Percentiles rank a stretch among this genome's conserved stretches.
phyloP scores from a whole-genome alignment of 37 sponge, comb jelly and placozoan species.

The Mnemiopsis leidyi region DNA sequence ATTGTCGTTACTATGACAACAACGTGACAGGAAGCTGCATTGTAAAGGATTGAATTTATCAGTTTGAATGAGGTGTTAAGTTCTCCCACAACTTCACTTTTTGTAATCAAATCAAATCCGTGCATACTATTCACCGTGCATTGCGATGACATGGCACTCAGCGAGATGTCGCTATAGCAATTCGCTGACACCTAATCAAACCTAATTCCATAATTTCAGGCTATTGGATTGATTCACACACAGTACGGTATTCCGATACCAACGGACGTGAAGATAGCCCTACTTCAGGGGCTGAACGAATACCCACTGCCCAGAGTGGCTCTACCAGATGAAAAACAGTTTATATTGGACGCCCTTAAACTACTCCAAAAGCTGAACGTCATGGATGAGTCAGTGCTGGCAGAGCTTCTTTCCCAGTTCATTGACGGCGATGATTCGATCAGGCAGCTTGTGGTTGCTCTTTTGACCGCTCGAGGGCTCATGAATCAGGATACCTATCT shows the following conservation, averaged over 20 bases:
- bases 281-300: background rate
- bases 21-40: constrained; percentile 26
- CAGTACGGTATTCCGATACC: constrained; percentile 33
- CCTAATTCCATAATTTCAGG: constrained; percentile 10
- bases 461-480: constrained; percentile 25
- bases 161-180: background rate
- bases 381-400: constrained; percentile 59
- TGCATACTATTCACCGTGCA: background rate
- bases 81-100: background rate
- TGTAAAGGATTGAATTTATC: background rate
- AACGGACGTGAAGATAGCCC: constrained; percentile 29
- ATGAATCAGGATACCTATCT: constrained; percentile 9
- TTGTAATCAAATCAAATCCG: background rate
- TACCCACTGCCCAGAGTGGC: constrained; percentile 9
- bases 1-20: background rate
- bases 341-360: constrained; percentile 33
- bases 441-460: background rate
- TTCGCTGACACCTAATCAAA: background rate
- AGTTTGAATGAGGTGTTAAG: background rate
- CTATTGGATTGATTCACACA: background rate
- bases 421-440: constrained; percentile 51
- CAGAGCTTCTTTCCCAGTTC: constrained; percentile 42
- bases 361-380: constrained; percentile 58
- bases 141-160: background rate
- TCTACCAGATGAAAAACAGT: constrained; percentile 50